Conservation (phyloP, 2,113 vertebrate species). For the Puffinus mauretanicus region DNA sequence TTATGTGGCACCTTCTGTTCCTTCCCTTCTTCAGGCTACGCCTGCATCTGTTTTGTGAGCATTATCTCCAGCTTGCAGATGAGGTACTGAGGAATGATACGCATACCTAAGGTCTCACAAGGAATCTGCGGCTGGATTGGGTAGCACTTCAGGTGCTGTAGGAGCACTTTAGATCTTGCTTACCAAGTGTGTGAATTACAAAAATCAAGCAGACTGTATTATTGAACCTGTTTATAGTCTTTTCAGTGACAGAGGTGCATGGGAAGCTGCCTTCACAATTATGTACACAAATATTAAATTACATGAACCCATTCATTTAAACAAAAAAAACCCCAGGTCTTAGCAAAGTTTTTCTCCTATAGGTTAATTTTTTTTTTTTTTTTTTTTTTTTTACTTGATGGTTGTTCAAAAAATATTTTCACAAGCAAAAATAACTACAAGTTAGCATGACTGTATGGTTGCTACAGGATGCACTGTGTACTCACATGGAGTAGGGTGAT, state of each 20-base stretch:
- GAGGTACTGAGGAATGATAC: background rate
- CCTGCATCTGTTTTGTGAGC: background rate
- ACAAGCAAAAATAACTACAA: background rate
- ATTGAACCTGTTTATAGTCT: background rate
- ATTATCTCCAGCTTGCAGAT: background rate
- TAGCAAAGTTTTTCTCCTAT: background rate
- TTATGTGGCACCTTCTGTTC: background rate
- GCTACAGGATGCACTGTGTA: background rate
- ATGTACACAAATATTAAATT: background rate
- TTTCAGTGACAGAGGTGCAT: background rate
- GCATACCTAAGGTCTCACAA: background rate
- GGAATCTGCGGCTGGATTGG: background rate
- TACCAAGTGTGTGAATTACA: background rate
- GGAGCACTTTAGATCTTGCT: background rate
- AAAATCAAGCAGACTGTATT: background rate
- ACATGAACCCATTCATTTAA: background rate
- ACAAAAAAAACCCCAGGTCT: background rate
- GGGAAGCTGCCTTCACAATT: background rate
- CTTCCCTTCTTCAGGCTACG: background rate
- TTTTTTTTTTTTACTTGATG: background rate
- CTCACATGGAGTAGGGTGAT: fast-evolving
- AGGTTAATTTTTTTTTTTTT: background rate
- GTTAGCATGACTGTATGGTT: background rate
- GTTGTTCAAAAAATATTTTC: background rate
- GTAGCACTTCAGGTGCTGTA: background rate